Percentiles rank a stretch among this genome's conserved stretches.
phyloP scores from a whole-genome alignment of 2,797 vertebrate species.

The Enteromius treurensis region DNA sequence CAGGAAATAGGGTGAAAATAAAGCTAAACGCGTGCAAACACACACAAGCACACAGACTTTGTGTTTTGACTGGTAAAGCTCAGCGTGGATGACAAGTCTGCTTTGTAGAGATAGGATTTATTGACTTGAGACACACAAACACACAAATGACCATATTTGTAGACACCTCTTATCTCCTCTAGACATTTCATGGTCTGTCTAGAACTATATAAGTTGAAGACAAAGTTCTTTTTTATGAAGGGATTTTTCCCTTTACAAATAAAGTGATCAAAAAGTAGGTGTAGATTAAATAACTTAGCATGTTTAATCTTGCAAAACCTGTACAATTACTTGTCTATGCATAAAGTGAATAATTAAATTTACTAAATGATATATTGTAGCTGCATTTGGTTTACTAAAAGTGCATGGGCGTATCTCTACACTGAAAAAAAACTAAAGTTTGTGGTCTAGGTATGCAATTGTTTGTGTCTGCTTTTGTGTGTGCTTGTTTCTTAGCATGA shows the following conservation, averaged over 20 bases:
- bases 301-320: neutral
- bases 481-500: constrained; percentile 11
- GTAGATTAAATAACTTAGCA: neutral
- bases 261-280: neutral
- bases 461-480: constrained; percentile 4
- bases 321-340: neutral
- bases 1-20: constrained; percentile 27
- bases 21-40: constrained; percentile 8
- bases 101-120: constrained; percentile 49
- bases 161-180: constrained; percentile 20
- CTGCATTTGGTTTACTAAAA: neutral
- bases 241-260: neutral
- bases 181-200: constrained; percentile 18
- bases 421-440: constrained; percentile 6
- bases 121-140: constrained; percentile 28
- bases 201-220: neutral
- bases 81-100: constrained; percentile 21
- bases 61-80: constrained; percentile 9
- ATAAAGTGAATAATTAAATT: neutral
- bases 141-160: constrained; percentile 20
- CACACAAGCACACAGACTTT: constrained; percentile 15
- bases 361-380: neutral
- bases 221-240: neutral
- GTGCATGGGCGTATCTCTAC: neutral
- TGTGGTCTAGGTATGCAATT: neutral